Conservation (phyloP, 2,113 vertebrate species). For the Casuarius casuarius region DNA sequence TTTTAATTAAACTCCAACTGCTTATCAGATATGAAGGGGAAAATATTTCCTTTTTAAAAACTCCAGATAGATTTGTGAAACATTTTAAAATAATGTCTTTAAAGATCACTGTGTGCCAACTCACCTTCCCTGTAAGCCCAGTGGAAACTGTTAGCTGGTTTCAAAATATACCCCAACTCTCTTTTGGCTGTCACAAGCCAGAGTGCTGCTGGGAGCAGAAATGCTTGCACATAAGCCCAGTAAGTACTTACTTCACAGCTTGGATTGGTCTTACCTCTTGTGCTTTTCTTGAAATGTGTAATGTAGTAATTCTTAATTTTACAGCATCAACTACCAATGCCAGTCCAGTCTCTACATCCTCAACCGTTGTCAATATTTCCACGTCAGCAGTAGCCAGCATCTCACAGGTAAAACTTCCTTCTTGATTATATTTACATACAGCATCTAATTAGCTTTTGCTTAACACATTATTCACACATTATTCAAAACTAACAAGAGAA, state of each 20-base stretch:
- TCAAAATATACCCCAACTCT: background rate
- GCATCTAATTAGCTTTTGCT: background rate
- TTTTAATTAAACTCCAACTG: background rate
- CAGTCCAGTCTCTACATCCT: conserved; percentile 77
- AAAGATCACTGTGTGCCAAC: background rate
- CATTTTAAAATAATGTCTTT: background rate
- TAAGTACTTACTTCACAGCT: background rate
- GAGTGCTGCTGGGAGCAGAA: background rate
- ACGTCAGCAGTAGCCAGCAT: conserved; percentile 81
- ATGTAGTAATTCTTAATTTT: conserved; percentile 52
- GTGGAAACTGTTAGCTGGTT: background rate
- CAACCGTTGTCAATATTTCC: conserved; percentile 80
- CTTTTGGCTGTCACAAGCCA: background rate
- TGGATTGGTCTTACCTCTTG: background rate
- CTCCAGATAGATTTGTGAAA: background rate
- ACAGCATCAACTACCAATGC: conserved; percentile 80
- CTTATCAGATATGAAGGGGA: background rate
- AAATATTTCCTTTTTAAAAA: background rate
- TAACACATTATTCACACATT: fast-evolving
- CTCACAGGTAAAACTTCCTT: conserved; percentile 81
- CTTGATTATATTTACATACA: background rate
- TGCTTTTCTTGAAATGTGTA: background rate
- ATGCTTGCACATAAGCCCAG: background rate
- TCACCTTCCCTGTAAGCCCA: background rate
- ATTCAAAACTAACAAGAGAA: background rate